Evolutionary conservation across 64 coral and sea anemone species (phyloP).

Genomic region (Exaiptasia diaphana): DNA sequence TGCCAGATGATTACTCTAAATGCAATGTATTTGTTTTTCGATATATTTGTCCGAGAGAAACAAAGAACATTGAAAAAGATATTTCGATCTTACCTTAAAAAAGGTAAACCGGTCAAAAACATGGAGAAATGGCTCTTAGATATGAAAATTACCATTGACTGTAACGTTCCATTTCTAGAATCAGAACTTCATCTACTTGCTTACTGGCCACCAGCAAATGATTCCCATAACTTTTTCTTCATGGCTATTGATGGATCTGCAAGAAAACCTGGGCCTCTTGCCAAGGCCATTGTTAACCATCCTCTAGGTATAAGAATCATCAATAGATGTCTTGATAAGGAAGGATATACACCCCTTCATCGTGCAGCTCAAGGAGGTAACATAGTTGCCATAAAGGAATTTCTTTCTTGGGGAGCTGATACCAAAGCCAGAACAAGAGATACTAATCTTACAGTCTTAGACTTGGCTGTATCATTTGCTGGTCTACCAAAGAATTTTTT

Average conservation of each 20-base stretch:
- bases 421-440: not conserved
- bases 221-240: not conserved
- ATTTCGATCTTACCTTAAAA: not conserved
- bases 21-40: not conserved
- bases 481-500: constrained; percentile 13
- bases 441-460: not conserved
- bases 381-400: not conserved
- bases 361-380: constrained; percentile 75
- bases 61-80: no score
- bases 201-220: not conserved
- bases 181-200: constrained; percentile 60
- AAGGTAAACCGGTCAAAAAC: not conserved
- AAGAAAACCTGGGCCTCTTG: constrained; percentile 1
- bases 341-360: constrained; percentile 61
- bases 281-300: constrained; percentile 13
- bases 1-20: not conserved
- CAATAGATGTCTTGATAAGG: constrained; percentile 49
- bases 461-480: constrained; percentile 43
- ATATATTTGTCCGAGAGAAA: no score
- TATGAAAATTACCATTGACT: constrained; percentile 28
- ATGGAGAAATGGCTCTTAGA: constrained; percentile 16
- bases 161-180: not conserved
- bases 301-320: constrained; percentile 3
- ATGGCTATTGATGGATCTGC: constrained; percentile 41
- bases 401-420: constrained; percentile 46